Conservation (phyloP, 2,888 invertebrate genomes). For the Ashinkailepas kermadecensis region DNA sequence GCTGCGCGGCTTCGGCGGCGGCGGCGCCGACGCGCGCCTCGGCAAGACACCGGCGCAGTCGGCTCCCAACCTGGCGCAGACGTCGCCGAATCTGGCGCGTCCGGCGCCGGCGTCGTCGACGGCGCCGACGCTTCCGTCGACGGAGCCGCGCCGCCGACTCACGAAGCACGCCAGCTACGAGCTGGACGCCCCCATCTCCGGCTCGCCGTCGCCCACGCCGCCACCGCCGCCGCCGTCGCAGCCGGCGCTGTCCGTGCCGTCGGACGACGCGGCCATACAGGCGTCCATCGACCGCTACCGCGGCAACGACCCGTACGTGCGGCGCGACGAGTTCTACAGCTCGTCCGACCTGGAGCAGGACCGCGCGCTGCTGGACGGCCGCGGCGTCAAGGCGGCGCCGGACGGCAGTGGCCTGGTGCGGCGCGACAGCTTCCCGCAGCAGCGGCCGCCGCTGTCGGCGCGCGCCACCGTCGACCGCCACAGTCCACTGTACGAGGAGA, state of each 20-base stretch:
- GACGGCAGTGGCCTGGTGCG: constrained; percentile 2
- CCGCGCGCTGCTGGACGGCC: constrained; percentile 12
- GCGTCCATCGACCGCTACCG: constrained; percentile 10
- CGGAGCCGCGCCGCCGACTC: not conserved
- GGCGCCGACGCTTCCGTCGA: not conserved
- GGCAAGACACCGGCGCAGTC: not conserved
- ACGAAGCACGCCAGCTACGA: constrained; percentile 4
- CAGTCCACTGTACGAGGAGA: not conserved
- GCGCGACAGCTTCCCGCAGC: not conserved
- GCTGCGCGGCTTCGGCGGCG: not conserved
- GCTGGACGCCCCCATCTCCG: not conserved
- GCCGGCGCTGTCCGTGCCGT: not conserved
- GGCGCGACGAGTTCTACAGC: constrained; percentile 15
- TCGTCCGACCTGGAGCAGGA: not conserved
- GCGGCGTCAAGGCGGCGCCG: not conserved
- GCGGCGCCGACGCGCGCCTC: not conserved
- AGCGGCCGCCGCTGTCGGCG: not conserved
- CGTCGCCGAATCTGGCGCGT: not conserved
- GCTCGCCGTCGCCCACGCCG: not conserved
- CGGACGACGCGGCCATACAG: constrained; percentile 5
- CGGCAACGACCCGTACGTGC: constrained; percentile 8
- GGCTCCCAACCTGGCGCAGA: not conserved
- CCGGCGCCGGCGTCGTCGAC: not conserved
- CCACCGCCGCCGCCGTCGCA: not conserved
- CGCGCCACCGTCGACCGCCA: not conserved